A percentile compares a stretch with the other conserved stretches of the same genome.
phyloP scores from a whole-genome alignment of 2,888 invertebrate species.

The Sesia bembeciformis region DNA sequence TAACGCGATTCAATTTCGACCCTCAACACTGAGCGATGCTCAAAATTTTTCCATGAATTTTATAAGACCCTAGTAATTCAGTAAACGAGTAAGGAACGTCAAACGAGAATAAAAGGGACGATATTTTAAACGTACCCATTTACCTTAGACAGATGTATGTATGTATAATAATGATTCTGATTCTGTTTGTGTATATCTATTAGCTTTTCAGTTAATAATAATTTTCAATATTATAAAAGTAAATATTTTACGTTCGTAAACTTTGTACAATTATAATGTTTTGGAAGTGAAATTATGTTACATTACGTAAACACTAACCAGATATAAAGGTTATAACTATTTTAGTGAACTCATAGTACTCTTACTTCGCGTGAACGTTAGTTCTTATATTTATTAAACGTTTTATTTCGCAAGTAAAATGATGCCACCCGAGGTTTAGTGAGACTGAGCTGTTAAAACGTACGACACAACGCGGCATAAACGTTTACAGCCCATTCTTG shows the following conservation, averaged over 20 bases:
- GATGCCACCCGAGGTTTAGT: constrained; percentile 42
- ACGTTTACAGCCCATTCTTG: constrained; percentile 70
- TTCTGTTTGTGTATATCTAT: too few species aligned
- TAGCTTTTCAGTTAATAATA: too few species aligned
- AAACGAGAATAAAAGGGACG: constrained; percentile 2
- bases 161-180: too few species aligned
- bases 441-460: constrained; percentile 43
- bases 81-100: constrained; percentile 6
- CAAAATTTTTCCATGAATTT: constrained; percentile 19
- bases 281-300: too few species aligned
- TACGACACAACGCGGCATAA: constrained; percentile 50
- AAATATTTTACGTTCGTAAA: too few species aligned
- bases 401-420: constrained; percentile 30
- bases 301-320: too few species aligned
- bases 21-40: constrained; percentile 11
- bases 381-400: neutral
- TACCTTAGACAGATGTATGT: too few species aligned
- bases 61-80: constrained; percentile 11
- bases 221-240: too few species aligned
- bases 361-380: neutral
- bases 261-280: too few species aligned
- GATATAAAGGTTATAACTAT: neutral
- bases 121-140: neutral
- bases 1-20: constrained; percentile 23
- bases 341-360: too few species aligned